Evolutionary conservation across 2,113 vertebrate species (phyloP).

Genomic region (Mirounga angustirostris): DNA sequence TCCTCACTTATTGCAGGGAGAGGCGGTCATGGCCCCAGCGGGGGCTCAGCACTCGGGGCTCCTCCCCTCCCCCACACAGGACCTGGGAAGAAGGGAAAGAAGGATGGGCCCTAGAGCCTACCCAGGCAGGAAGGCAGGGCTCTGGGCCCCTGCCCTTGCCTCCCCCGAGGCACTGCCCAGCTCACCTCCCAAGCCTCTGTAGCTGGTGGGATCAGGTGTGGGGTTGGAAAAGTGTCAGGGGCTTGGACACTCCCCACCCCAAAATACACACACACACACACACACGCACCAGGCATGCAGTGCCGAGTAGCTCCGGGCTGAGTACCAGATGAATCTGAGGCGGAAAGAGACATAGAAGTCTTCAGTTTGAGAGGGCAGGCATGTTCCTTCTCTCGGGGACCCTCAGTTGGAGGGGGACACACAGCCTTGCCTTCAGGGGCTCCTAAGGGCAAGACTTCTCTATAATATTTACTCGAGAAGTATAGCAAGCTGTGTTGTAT

Average conservation of each 20-base stretch:
- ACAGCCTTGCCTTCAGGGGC: not conserved
- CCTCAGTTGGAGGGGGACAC: not conserved
- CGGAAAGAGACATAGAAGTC: not conserved
- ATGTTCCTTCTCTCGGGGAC: not conserved
- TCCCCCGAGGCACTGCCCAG: not conserved
- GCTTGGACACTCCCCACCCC: not conserved
- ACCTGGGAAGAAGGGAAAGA: not conserved
- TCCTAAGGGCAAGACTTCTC: not conserved
- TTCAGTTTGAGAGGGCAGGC: not conserved
- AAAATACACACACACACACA: not conserved
- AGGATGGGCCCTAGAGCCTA: not conserved
- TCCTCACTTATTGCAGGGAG: constrained; percentile 73
- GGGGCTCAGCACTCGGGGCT: not conserved
- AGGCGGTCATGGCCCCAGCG: constrained; percentile 55
- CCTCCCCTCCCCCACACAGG: not conserved
- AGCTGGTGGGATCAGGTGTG: not conserved
- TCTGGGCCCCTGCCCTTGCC: not conserved
- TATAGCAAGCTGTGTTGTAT: not conserved
- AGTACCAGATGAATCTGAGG: not conserved
- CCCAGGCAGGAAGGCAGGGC: not conserved
- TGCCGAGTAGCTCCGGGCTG: not conserved
- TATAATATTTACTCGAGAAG: not conserved
- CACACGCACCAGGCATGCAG: not conserved
- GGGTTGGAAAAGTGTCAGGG: not conserved
- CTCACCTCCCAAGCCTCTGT: not conserved